Conservation (phyloP, 2,888 invertebrate species). For the Lysandra coridon region DNA sequence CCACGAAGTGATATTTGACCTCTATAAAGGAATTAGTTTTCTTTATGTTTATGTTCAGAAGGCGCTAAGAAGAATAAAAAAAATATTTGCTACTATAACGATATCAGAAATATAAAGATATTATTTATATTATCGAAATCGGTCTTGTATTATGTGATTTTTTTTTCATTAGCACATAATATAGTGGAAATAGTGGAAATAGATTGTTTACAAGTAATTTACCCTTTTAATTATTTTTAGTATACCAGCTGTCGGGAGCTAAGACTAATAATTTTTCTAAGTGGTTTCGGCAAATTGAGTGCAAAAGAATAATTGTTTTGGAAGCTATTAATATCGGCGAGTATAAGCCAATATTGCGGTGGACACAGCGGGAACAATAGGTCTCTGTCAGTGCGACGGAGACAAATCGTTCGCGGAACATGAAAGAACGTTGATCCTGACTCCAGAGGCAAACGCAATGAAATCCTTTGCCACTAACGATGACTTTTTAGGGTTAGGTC, state of each 20-base stretch:
- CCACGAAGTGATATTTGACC: background rate
- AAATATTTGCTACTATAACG: no score
- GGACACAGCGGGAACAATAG: conserved; percentile 64
- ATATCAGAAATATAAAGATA: no score
- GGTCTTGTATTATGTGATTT: no score
- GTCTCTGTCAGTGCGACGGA: conserved; percentile 65
- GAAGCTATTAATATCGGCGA: conserved; percentile 56
- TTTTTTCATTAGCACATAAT: no score
- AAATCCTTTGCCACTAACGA: conserved; percentile 37
- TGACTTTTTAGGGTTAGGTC: conserved; percentile 28
- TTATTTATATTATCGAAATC: no score
- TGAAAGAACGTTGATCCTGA: conserved; percentile 44
- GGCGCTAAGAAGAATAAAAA: no score
- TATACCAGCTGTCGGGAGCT: background rate
- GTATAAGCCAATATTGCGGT: conserved; percentile 65
- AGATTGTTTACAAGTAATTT: no score
- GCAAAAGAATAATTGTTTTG: conserved; percentile 52
- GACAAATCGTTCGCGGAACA: conserved; percentile 61
- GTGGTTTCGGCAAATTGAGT: conserved; percentile 38
- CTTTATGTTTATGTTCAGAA: background rate
- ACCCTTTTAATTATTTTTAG: background rate
- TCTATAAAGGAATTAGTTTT: background rate
- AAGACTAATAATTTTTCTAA: background rate
- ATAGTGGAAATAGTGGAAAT: no score
- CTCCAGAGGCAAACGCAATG: conserved; percentile 34